Percentiles rank a stretch among this genome's conserved stretches.
These are phyloP conservation scores for Elachura formosa DNA, from an alignment of 2,113 vertebrate genomes.

Conservation along the genomic window DNA sequence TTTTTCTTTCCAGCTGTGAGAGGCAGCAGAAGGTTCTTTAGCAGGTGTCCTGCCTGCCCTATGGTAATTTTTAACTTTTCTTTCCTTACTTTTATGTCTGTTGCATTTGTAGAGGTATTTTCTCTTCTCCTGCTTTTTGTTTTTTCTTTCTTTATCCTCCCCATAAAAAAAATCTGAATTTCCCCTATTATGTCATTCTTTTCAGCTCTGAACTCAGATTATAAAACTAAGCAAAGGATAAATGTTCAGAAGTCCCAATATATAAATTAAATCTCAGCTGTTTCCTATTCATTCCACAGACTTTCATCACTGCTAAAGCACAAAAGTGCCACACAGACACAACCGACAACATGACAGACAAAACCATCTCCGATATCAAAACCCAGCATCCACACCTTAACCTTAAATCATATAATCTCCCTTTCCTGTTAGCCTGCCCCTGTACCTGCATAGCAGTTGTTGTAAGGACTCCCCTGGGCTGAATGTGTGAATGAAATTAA, in stretches of 20 bases:
- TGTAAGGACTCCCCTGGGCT: neutral
- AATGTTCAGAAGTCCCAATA: constrained; percentile 10
- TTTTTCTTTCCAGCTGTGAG: constrained; percentile 80
- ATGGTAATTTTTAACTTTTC: constrained; percentile 80
- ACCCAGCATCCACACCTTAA: neutral
- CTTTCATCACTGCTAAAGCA: neutral
- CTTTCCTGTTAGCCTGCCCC: neutral
- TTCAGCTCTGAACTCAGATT: neutral
- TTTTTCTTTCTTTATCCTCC: neutral
- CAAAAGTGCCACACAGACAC: neutral
- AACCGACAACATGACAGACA: neutral
- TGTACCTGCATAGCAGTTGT: neutral
- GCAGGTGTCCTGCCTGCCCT: constrained; percentile 77
- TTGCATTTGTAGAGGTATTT: constrained; percentile 58
- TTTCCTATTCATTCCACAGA: neutral
- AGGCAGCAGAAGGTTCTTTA: constrained; percentile 74
- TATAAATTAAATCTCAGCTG: constrained; percentile 30
- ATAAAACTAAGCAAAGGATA: neutral
- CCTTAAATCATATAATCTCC: neutral
- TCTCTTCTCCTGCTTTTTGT: constrained; percentile 18
- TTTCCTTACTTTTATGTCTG: constrained; percentile 75
- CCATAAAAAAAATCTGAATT: constrained; percentile 42
- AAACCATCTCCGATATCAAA: neutral
- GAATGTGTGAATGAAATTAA: neutral
- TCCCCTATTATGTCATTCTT: constrained; percentile 38